Percentiles rank a stretch among this genome's conserved stretches.
phyloP scores from a whole-genome alignment of 2,888 invertebrate species.

The Hipparchia sbordonii region DNA sequence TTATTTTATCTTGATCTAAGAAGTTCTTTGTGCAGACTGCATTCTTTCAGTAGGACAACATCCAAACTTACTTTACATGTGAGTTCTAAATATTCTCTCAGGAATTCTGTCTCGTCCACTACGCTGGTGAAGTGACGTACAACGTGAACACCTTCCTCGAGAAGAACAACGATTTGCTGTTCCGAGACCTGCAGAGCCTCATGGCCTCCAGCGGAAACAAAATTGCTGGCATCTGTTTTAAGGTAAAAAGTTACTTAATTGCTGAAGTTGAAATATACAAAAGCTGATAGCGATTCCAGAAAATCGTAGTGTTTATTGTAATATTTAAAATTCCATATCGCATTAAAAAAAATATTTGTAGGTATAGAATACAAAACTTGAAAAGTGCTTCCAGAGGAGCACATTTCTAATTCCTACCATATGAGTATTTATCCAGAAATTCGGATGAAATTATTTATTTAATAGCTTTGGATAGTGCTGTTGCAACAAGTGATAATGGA shows the following conservation, averaged over 20 bases:
- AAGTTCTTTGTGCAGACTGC: no score
- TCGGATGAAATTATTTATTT: neutral
- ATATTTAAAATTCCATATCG: no score
- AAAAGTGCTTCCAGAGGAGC: no score
- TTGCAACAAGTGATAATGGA: neutral
- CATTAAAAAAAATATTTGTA: no score
- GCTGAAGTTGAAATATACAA: no score
- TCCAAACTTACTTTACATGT: no score
- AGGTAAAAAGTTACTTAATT: conserved; percentile 48
- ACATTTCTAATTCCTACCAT: no score
- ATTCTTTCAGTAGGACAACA: no score
- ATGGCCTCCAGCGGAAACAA: conserved; percentile 85
- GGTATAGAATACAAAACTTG: no score
- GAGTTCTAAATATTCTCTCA: conserved; percentile 52
- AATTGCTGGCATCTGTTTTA: conserved; percentile 71
- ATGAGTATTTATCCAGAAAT: neutral
- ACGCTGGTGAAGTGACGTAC: conserved; percentile 97
- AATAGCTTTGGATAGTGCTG: neutral
- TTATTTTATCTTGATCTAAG: no score
- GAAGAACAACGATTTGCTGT: conserved; percentile 96
- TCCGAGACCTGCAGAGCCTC: conserved; percentile 92
- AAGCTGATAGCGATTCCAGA: no score
- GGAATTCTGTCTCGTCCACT: conserved; percentile 95
- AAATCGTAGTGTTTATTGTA: no score
- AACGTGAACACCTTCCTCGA: conserved; percentile 93